Evolutionary conservation across 2,888 invertebrate genomes (phyloP).

Genomic region (Oconnorella tubifera): DNA sequence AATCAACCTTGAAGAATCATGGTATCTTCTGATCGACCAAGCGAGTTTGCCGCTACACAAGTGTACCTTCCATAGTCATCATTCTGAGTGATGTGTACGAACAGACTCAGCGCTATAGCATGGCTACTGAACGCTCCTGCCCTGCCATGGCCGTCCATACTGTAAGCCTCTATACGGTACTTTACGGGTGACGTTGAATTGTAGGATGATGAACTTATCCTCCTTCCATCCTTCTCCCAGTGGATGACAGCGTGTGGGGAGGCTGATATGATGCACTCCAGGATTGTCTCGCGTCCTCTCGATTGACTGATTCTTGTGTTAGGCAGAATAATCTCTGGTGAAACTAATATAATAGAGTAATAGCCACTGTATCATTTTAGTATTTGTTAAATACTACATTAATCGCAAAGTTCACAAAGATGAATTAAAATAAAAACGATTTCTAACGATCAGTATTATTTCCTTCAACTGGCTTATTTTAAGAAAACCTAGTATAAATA

Average conservation of each 20-base stretch:
- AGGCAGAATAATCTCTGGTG: conserved; percentile 45
- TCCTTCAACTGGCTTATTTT: background rate
- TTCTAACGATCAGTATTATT: background rate
- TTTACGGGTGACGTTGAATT: background rate
- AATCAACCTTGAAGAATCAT: conserved; percentile 26
- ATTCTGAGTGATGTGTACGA: conserved; percentile 5
- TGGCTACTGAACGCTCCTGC: conserved; percentile 6
- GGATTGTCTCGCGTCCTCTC: conserved; percentile 45
- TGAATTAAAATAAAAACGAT: background rate
- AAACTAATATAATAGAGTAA: conserved; percentile 39
- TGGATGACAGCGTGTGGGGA: conserved; percentile 43
- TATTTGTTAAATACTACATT: too few relatives aligned
- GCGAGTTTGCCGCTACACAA: conserved; percentile 20
- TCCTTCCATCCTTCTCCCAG: conserved; percentile 42
- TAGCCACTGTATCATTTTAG: too few relatives aligned
- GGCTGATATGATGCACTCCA: conserved; percentile 48
- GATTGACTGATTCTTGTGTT: conserved; percentile 43
- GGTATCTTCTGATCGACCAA: conserved; percentile 13
- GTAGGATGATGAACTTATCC: conserved; percentile 35
- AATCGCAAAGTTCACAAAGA: too few relatives aligned
- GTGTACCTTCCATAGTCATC: conserved; percentile 20
- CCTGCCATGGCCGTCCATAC: background rate
- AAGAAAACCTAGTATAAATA: too few relatives aligned
- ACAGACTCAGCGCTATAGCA: conserved; percentile 20
- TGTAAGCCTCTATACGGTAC: conserved; percentile 1